Base-by-base conservation (phyloP, 2,113 vertebrate genomes). In the Piaya cayana region DNA sequence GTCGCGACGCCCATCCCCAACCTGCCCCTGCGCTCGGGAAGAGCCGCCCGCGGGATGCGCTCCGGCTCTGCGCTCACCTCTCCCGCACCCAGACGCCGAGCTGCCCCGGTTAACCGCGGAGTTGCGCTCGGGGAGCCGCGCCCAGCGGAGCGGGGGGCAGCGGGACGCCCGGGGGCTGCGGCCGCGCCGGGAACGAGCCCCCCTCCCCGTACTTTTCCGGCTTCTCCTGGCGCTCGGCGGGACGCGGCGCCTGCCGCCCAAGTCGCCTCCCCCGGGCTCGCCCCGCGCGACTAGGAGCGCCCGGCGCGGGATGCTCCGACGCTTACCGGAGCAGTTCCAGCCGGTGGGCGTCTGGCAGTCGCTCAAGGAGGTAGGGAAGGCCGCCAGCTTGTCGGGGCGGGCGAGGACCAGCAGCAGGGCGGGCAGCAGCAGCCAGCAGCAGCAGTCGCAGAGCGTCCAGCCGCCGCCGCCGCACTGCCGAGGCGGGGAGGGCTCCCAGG, bases 281-380 rank as follows among this genome's bases (percentile, higher is more conserved):
- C 43, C 22, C 53, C 72, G 26, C 72, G 76, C 52, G 92, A 92
- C 96, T 92, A 90, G 6, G 60, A 78, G 74, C 34, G 49, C 19
- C 36, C 39, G 45, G 45, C 16, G 16, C 36, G 26, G 77, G 50
- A 42, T 15, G 86, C 72, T 64, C 74, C 62, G 67, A 49, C 36
- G 94, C 99, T 99, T 98, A 99, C 99, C 99, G 60, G 99, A 99
- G 98, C 99, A 99, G 97, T 99, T 99, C 99, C 99, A 99, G 96
- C 99, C 99, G 96, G 99, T 99, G 84, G 99, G 99, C 87, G 99
- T 99, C 98, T 99, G 99, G 97, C 99, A 99, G 98, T 99, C 99
- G 97, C 99, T 99, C 95, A 99, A 98, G 97, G 99, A 99, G 96
- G 99, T 99, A 92, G 99, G 99, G 98, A 99, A 99, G 78, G 99